Conservation (phyloP, 2,797 vertebrate species). For the Manis javanica region DNA sequence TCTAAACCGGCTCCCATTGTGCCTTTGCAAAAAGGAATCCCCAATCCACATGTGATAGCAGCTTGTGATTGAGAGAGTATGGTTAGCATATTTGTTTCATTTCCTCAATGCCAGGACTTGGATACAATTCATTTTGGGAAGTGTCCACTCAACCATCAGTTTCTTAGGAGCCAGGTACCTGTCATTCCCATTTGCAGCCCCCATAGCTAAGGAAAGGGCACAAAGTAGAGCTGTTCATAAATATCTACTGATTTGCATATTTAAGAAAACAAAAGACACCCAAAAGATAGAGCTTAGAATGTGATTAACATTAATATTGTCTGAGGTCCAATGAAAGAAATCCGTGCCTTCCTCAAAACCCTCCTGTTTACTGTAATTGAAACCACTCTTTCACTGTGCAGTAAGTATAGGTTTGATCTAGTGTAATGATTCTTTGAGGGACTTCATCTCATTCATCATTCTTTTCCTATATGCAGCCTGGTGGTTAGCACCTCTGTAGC, state of each 20-base stretch:
- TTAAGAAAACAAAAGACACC: slow-evolving; percentile 36
- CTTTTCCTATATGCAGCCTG: slow-evolving; percentile 22
- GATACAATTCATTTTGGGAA: background rate
- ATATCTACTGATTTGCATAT: slow-evolving; percentile 11
- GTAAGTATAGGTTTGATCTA: background rate
- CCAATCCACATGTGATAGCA: slow-evolving; percentile 17
- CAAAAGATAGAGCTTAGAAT: background rate
- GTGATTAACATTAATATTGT: background rate
- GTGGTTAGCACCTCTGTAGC: background rate
- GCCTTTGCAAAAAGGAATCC: slow-evolving; percentile 42
- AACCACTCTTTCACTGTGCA: background rate
- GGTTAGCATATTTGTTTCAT: background rate
- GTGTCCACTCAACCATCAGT: background rate
- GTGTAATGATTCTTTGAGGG: background rate
- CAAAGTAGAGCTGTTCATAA: slow-evolving; percentile 32
- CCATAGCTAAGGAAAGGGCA: background rate
- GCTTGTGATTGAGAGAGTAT: background rate
- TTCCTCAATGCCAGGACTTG: background rate
- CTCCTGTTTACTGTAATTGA: slow-evolving; percentile 41
- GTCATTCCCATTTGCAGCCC: background rate
- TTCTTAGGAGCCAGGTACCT: background rate
- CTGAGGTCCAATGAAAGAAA: background rate
- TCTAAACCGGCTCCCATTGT: background rate
- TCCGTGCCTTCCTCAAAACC: background rate
- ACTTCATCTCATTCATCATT: background rate